Evolutionary conservation across 2,797 vertebrate species (phyloP).

Genomic region (Lagothrix lagotricha): DNA sequence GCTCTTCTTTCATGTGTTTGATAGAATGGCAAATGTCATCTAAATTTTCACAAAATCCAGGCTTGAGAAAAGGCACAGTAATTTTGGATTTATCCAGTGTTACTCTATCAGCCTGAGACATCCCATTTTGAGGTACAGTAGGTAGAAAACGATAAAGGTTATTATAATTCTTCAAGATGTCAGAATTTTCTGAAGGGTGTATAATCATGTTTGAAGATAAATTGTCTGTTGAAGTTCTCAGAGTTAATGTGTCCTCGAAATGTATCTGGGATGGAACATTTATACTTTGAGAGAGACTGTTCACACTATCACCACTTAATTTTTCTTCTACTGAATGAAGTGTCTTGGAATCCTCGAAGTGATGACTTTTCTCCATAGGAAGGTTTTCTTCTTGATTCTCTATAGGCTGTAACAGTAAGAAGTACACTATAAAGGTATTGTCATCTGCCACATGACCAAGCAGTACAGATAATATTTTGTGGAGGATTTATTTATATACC

Average conservation of each 20-base stretch:
- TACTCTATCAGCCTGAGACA: background rate
- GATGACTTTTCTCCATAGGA: constrained; percentile 59
- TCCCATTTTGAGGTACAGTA: background rate
- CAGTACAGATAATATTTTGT: constrained; percentile 32
- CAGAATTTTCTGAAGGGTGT: constrained; percentile 35
- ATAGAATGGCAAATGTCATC: constrained; percentile 73
- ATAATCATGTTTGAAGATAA: constrained; percentile 31
- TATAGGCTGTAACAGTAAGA: constrained; percentile 64
- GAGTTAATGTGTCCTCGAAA: constrained; percentile 42
- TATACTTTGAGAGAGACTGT: constrained; percentile 18
- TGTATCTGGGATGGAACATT: constrained; percentile 44
- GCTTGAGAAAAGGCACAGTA: constrained; percentile 43
- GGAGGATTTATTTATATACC: background rate
- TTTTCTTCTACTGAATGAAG: constrained; percentile 59
- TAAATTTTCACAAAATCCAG: constrained; percentile 62
- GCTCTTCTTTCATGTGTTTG: constrained; percentile 73
- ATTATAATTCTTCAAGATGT: constrained; percentile 41
- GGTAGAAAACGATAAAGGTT: constrained; percentile 46
- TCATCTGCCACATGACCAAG: background rate
- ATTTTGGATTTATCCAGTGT: constrained; percentile 51
- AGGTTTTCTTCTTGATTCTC: constrained; percentile 60
- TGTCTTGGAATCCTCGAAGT: constrained; percentile 46
- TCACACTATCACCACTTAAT: background rate
- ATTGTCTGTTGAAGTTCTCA: constrained; percentile 32
- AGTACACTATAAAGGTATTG: background rate